A percentile compares a stretch with the other conserved stretches of the same genome.
phyloP scores from a whole-genome alignment of 2,888 invertebrate species.

The Taenaris catops region DNA sequence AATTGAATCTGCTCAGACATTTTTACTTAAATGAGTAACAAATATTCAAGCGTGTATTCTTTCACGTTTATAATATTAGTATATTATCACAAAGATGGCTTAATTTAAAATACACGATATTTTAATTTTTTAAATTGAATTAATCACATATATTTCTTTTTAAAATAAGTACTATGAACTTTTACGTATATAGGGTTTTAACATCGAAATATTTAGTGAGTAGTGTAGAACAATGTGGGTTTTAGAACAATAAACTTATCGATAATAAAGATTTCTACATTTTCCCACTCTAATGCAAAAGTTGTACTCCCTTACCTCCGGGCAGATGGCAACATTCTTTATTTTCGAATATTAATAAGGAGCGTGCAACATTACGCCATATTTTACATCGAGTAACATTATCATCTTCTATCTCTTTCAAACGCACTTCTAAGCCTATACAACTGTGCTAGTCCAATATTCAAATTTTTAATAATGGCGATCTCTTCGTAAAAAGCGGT shows the following conservation, averaged over 20 bases:
- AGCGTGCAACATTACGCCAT: constrained; percentile 72
- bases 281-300: constrained; percentile 42
- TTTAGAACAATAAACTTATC: constrained; percentile 21
- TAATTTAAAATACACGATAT: too few relatives aligned
- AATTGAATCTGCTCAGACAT: too few relatives aligned
- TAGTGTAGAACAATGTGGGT: too few relatives aligned
- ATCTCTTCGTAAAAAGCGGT: constrained; percentile 22
- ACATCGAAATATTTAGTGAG: background rate
- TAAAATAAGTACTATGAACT: too few relatives aligned
- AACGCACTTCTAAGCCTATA: constrained; percentile 28
- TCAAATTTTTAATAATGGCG: constrained; percentile 35
- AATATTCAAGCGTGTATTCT: too few relatives aligned
- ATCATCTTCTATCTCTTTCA: constrained; percentile 38
- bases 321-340: constrained; percentile 72
- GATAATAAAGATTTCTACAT: constrained; percentile 22
- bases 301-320: constrained; percentile 56
- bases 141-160: too few relatives aligned
- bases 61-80: too few relatives aligned
- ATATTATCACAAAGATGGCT: too few relatives aligned
- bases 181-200: too few relatives aligned
- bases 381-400: constrained; percentile 69
- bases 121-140: too few relatives aligned
- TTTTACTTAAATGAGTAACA: too few relatives aligned
- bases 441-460: constrained; percentile 36
- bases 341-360: constrained; percentile 76